Percentiles rank a stretch among this genome's conserved stretches.
phyloP scores from a whole-genome alignment of 2,113 vertebrate species.

The Stegastes partitus region DNA sequence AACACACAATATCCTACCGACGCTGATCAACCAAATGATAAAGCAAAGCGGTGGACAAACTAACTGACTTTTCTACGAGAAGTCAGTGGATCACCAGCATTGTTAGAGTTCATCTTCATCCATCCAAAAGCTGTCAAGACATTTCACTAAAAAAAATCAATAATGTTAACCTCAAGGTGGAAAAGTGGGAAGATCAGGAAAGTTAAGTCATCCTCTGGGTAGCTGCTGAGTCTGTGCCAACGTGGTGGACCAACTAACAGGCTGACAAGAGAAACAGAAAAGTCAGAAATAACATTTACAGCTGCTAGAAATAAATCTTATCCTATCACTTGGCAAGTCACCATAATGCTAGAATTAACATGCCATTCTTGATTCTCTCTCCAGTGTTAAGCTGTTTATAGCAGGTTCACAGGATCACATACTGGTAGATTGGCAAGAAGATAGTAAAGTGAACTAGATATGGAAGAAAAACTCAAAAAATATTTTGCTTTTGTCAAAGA shows the following conservation, averaged over 20 bases:
- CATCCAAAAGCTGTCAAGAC: too few species aligned
- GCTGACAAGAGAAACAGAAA: background rate
- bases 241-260: background rate
- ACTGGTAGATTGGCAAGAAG: too few species aligned
- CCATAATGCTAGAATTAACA: background rate
- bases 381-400: background rate
- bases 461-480: too few species aligned
- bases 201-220: constrained; percentile 16
- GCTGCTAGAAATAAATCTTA: background rate
- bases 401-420: background rate
- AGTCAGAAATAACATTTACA: background rate
- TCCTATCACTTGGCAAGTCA: background rate
- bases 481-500: too few species aligned
- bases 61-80: background rate
- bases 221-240: background rate
- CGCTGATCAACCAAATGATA: background rate
- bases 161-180: constrained; percentile 7
- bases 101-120: too few species aligned
- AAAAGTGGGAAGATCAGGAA: constrained; percentile 5
- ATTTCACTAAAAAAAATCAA: background rate
- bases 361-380: background rate
- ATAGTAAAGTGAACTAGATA: too few species aligned
- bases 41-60: background rate
- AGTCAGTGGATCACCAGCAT: too few species aligned
- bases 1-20: background rate